phyloP scores from a whole-genome alignment of 2,888 invertebrate species.

The Nudaria mundana region DNA sequence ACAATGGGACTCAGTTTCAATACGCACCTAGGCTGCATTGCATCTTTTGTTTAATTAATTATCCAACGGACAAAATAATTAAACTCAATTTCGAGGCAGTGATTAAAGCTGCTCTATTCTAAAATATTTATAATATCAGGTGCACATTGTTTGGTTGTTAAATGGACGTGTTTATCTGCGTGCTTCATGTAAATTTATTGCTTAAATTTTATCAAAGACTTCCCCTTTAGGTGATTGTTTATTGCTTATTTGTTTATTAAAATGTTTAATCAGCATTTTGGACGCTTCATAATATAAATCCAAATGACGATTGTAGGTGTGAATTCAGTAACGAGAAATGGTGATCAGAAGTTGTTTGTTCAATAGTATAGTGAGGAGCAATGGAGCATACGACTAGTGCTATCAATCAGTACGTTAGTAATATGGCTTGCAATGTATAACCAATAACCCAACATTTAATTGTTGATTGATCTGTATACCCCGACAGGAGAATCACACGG shows the following conservation, averaged over 20 bases:
- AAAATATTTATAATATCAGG: constrained; percentile 63
- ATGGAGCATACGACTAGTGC: constrained; percentile 53
- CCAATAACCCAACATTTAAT: constrained; percentile 73
- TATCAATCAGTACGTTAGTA: constrained; percentile 73
- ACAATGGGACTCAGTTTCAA: constrained; percentile 63
- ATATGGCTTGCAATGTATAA: constrained; percentile 70
- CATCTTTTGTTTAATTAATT: constrained; percentile 75
- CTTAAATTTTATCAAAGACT: constrained; percentile 43
- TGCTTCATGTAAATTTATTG: constrained; percentile 49
- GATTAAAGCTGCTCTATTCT: constrained; percentile 56
- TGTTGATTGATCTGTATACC: constrained; percentile 69
- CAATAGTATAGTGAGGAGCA: constrained; percentile 53
- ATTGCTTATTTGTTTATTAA: constrained; percentile 40
- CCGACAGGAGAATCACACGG: constrained; percentile 58
- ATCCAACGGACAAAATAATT: constrained; percentile 72
- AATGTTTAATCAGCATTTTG: constrained; percentile 29
- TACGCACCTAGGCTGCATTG: constrained; percentile 57
- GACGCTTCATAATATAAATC: constrained; percentile 35
- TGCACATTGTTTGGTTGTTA: constrained; percentile 58
- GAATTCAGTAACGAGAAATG: constrained; percentile 40
- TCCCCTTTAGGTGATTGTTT: constrained; percentile 38
- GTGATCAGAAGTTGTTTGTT: constrained; percentile 63
- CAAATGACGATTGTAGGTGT: constrained; percentile 31
- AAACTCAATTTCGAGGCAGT: constrained; percentile 60
- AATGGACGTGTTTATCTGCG: constrained; percentile 55